phyloP scores from a whole-genome alignment of 2,888 invertebrate genomes.

The Germaria angustata region DNA sequence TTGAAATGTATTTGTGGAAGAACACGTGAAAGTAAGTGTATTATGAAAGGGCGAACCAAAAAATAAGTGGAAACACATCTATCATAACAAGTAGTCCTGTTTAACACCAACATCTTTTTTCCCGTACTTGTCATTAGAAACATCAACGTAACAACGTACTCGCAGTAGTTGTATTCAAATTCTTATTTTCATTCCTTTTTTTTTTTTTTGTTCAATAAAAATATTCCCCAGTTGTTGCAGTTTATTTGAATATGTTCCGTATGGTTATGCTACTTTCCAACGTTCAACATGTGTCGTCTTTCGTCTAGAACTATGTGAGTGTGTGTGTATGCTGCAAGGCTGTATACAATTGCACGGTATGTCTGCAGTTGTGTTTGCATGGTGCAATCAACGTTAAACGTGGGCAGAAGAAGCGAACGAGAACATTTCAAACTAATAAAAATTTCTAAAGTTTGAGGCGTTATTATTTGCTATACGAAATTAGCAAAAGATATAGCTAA shows the following conservation, averaged over 20 bases:
- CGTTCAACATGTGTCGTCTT: constrained; percentile 49
- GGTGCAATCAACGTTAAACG: constrained; percentile 56
- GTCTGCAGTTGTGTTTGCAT: neutral
- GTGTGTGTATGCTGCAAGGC: constrained; percentile 27
- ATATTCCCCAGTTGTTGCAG: constrained; percentile 74
- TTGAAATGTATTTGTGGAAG: neutral
- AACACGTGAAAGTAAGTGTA: constrained; percentile 38
- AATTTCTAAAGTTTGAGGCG: constrained; percentile 58
- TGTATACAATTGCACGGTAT: neutral
- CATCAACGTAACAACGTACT: constrained; percentile 49
- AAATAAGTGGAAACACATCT: constrained; percentile 4
- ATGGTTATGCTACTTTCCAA: neutral
- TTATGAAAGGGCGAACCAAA: neutral
- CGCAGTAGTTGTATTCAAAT: constrained; percentile 69
- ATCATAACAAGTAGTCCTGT: constrained; percentile 12
- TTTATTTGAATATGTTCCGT: constrained; percentile 57
- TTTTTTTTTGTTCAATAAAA: constrained; percentile 74
- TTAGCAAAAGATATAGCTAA: constrained; percentile 50
- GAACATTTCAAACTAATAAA: constrained; percentile 55
- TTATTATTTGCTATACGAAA: constrained; percentile 52
- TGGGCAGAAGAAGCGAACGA: constrained; percentile 27
- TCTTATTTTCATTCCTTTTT: constrained; percentile 66
- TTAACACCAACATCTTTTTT: constrained; percentile 30
- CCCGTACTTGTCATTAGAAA: constrained; percentile 26
- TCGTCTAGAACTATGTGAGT: no score